A percentile compares a stretch with the other conserved stretches of the same genome.
These are phyloP conservation scores for Condylostylus longicornis DNA, from an alignment of 1,140 invertebrate genomes.

Conservation along the genomic window DNA sequence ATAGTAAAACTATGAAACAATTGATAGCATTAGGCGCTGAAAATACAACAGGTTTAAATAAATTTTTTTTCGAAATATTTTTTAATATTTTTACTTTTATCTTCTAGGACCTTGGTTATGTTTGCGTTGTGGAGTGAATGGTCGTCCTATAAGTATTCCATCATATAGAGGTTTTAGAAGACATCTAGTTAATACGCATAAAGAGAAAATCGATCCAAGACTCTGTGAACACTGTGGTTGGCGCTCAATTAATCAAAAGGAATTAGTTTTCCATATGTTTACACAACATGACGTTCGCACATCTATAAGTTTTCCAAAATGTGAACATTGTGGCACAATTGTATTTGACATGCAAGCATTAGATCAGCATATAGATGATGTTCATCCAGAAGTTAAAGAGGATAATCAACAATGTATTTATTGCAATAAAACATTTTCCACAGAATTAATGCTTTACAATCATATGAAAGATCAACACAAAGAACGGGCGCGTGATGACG, in stretches of 20 bases:
- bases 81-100: neutral
- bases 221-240: conserved; percentile 76
- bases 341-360: conserved; percentile 44
- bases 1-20: conserved; percentile 32
- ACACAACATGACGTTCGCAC: conserved; percentile 59
- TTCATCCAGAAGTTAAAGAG: conserved; percentile 31
- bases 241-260: conserved; percentile 55
- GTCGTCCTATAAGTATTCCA: conserved; percentile 50
- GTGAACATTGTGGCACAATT: conserved; percentile 56
- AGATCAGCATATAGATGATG: conserved; percentile 35
- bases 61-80: neutral
- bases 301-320: conserved; percentile 55
- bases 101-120: conserved; percentile 47
- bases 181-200: conserved; percentile 66
- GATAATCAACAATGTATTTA: conserved; percentile 47
- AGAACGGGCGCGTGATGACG: conserved; percentile 40
- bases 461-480: conserved; percentile 49
- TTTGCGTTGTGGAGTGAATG: conserved; percentile 45
- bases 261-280: conserved; percentile 64
- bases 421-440: conserved; percentile 47
- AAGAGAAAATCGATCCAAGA: conserved; percentile 58
- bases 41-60: conserved; percentile 31
- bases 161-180: conserved; percentile 61
- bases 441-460: conserved; percentile 46
- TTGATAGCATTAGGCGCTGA: conserved; percentile 36